These are phyloP conservation scores for Amphipoea lucens DNA, from an alignment of 2,888 invertebrate species.

Conservation along the genomic window DNA sequence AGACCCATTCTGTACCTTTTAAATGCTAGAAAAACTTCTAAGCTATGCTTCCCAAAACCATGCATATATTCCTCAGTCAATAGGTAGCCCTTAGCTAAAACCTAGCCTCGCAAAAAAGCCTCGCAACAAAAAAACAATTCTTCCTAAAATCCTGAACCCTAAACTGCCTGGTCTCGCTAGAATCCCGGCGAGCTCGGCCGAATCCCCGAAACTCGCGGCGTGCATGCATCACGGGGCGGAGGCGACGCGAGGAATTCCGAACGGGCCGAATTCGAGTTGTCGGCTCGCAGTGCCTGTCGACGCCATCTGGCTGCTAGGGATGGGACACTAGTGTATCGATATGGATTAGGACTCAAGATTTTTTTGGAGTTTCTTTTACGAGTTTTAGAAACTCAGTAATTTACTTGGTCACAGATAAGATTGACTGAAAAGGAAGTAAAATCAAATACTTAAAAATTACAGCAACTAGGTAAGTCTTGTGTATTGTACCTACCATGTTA, in stretches of 20 bases:
- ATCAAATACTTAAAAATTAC: neutral
- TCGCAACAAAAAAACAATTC: neutral
- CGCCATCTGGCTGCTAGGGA: constrained; percentile 86
- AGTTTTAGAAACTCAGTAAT: neutral
- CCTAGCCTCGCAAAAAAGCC: neutral
- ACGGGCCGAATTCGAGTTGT: constrained; percentile 83
- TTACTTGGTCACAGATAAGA: no score
- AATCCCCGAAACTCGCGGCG: constrained; percentile 69
- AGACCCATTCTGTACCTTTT: no score
- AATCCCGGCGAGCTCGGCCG: constrained; percentile 51
- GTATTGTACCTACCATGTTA: no score
- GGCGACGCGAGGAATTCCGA: constrained; percentile 87
- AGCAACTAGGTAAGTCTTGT: neutral
- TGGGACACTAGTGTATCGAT: constrained; percentile 65
- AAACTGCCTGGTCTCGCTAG: constrained; percentile 18
- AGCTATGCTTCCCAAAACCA: neutral
- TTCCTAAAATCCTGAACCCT: constrained; percentile 6
- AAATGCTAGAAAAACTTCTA: neutral
- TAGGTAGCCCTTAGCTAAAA: neutral
- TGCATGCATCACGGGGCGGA: constrained; percentile 82
- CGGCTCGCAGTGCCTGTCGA: constrained; percentile 84
- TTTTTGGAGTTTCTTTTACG: neutral
- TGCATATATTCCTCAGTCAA: neutral
- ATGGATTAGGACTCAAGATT: neutral
- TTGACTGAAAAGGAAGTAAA: neutral